Evolutionary conservation across 2,888 invertebrate genomes (phyloP).

Genomic region (Nymphalis c-album): DNA sequence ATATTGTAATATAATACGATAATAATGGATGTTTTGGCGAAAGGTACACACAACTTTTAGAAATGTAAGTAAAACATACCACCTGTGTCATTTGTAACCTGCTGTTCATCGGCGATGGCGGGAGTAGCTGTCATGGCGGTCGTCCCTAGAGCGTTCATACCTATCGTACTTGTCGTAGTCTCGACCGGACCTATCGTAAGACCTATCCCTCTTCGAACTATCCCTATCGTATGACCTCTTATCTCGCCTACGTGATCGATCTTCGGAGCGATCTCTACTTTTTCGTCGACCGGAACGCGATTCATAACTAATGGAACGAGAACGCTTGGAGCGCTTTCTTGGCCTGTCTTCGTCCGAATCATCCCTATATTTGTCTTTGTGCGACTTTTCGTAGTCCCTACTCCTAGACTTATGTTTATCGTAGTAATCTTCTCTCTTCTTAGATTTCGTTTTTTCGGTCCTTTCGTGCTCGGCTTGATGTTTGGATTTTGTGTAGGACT

Average conservation of each 20-base stretch:
- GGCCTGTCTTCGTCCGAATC: conserved; percentile 66
- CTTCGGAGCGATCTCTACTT: conserved; percentile 53
- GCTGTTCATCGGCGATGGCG: conserved; percentile 73
- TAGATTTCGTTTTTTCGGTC: conserved; percentile 54
- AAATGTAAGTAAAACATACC: conserved; percentile 57
- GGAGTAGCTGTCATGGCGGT: conserved; percentile 64
- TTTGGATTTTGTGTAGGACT: conserved; percentile 54
- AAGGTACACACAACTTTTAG: conserved; percentile 30
- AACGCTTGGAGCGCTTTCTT: conserved; percentile 62
- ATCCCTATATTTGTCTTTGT: conserved; percentile 65
- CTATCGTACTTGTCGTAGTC: conserved; percentile 65
- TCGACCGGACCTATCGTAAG: conserved; percentile 49
- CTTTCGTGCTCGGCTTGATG: conserved; percentile 58
- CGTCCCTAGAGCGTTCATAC: conserved; percentile 76
- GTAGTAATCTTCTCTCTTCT: conserved; percentile 58
- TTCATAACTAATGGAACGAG: conserved; percentile 66
- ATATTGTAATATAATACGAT: background rate
- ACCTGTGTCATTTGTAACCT: conserved; percentile 70
- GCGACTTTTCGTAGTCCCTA: conserved; percentile 59
- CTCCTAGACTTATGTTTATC: conserved; percentile 61
- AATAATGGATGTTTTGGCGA: conserved; percentile 13
- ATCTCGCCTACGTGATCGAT: conserved; percentile 56
- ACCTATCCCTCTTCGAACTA: conserved; percentile 48
- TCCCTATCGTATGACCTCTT: conserved; percentile 60
- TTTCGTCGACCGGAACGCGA: conserved; percentile 56